Percentiles rank a stretch among this genome's conserved stretches.
phyloP scores from a whole-genome alignment of 2,888 invertebrate genomes.

The Archaeoteleia sp. region DNA sequence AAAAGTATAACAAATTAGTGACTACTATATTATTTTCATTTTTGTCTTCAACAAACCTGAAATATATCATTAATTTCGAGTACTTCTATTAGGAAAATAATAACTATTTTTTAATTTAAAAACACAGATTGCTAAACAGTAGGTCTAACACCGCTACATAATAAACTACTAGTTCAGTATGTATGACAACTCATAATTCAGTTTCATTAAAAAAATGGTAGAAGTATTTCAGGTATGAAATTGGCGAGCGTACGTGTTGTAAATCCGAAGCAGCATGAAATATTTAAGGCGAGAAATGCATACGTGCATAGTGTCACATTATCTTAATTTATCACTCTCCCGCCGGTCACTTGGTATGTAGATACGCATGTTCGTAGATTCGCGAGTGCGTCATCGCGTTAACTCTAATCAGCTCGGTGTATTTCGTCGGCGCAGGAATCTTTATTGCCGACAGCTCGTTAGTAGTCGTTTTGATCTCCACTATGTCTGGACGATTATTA shows the following conservation, averaged over 20 bases:
- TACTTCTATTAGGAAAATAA: no score
- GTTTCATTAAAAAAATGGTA: slow-evolving; percentile 17
- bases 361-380: slow-evolving; percentile 61
- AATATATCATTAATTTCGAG: no score
- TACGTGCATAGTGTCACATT: slow-evolving; percentile 33
- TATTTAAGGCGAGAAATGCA: slow-evolving; percentile 23
- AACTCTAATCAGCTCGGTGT: slow-evolving; percentile 59
- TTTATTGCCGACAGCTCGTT: slow-evolving; percentile 64
- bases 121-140: no score
- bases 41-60: no score
- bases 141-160: no score
- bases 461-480: slow-evolving; percentile 59
- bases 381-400: slow-evolving; percentile 58
- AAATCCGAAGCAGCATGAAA: slow-evolving; percentile 32
- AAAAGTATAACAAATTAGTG: no score
- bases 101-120: no score
- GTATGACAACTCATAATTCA: no score
- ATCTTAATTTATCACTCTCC: slow-evolving; percentile 44
- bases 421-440: slow-evolving; percentile 54
- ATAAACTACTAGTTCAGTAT: no score
- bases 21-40: no score
- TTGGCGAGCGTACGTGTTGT: slow-evolving; percentile 20
- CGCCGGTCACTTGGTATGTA: slow-evolving; percentile 48
- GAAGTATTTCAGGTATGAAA: slow-evolving; percentile 4
- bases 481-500: slow-evolving; percentile 45